These are phyloP conservation scores for Baccha elongata DNA, from an alignment of 2,888 invertebrate species.

Conservation along the genomic window DNA sequence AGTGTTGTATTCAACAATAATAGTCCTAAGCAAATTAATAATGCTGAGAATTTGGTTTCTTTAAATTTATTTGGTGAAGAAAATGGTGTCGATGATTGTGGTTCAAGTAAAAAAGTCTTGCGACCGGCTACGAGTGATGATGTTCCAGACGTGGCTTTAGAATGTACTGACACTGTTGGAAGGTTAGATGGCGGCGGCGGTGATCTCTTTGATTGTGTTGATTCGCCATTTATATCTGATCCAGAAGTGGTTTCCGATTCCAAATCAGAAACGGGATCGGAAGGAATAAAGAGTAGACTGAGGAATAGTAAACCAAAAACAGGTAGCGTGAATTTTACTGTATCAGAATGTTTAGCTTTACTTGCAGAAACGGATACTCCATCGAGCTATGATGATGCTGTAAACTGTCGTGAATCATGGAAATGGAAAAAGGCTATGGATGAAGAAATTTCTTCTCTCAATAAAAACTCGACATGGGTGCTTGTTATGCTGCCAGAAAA, in stretches of 20 bases:
- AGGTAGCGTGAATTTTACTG: not conserved
- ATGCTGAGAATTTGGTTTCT: not conserved
- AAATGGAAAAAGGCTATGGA: slow-evolving; percentile 1
- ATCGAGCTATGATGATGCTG: not conserved
- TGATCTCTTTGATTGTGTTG: not conserved
- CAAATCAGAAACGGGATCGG: not conserved
- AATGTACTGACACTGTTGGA: not conserved
- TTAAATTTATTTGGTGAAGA: not conserved
- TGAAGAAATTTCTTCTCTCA: not conserved
- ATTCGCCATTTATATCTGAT: not conserved
- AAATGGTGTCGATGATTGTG: not conserved
- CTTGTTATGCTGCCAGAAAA: not conserved
- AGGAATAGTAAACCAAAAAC: not conserved
- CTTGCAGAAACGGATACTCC: not conserved
- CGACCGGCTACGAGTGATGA: not conserved
- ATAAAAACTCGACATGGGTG: not conserved
- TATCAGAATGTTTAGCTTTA: not conserved
- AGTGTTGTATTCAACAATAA: not conserved
- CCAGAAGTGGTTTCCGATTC: not conserved
- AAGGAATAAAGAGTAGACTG: not conserved
- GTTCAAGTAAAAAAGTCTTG: not conserved
- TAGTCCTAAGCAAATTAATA: no score
- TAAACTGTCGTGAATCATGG: not conserved
- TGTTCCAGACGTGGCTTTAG: not conserved
- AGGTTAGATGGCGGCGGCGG: not conserved